These are phyloP conservation scores for Tachycineta bicolor DNA, from an alignment of 2,113 vertebrate species.

Conservation along the genomic window DNA sequence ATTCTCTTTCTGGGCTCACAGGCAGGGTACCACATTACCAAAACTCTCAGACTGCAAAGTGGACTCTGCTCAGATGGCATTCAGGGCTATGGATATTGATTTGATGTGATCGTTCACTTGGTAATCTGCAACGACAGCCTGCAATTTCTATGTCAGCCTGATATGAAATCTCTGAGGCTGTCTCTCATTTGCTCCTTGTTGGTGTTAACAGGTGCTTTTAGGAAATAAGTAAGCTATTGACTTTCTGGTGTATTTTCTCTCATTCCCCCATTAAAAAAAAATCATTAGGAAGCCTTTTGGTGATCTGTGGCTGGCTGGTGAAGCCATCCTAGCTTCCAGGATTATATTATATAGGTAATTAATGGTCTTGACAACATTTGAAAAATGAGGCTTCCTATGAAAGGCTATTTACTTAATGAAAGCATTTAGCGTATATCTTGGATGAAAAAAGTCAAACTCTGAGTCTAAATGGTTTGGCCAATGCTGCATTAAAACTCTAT, in stretches of 20 bases:
- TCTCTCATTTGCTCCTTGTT: neutral
- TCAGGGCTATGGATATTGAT: neutral
- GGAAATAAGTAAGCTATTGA: neutral
- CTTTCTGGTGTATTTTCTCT: neutral
- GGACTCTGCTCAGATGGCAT: neutral
- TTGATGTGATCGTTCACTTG: neutral
- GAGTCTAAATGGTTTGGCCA: neutral
- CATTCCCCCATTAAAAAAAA: neutral
- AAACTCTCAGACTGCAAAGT: neutral
- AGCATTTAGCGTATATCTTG: neutral
- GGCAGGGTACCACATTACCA: accelerated
- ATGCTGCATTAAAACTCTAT: neutral
- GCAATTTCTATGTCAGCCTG: neutral
- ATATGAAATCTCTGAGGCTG: neutral
- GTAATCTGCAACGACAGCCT: neutral
- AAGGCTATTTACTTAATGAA: neutral
- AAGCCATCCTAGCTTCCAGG: neutral
- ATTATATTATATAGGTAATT: neutral
- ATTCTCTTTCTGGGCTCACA: neutral
- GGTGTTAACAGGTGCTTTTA: neutral
- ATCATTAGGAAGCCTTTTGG: neutral
- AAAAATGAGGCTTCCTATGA: neutral
- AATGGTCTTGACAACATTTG: neutral
- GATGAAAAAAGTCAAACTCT: neutral
- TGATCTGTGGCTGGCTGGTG: neutral